phyloP scores from a whole-genome alignment of 2,888 invertebrate genomes.

The Apotomis betuletana region DNA sequence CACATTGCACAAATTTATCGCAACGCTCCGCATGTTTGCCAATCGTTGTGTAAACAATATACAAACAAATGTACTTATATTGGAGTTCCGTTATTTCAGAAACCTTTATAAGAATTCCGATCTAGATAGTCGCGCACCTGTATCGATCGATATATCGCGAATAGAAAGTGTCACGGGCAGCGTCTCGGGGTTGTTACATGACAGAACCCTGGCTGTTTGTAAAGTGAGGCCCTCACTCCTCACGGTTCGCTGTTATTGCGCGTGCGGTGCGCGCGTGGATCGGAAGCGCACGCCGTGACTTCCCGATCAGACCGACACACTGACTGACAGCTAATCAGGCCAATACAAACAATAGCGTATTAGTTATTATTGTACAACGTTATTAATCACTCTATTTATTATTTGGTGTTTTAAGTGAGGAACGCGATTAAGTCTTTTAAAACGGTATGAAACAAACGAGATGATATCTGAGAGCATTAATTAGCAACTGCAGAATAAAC shows the following conservation, averaged over 20 bases:
- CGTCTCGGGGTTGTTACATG: neutral
- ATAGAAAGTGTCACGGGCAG: neutral
- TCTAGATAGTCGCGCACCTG: neutral
- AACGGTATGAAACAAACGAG: no score
- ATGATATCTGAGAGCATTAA: no score
- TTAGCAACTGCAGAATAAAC: no score
- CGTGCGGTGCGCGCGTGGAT: conserved; percentile 26
- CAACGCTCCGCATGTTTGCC: conserved; percentile 27
- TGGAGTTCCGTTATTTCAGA: conserved; percentile 21
- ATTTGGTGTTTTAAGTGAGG: neutral
- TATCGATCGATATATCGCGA: neutral
- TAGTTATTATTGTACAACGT: neutral
- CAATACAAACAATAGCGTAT: neutral
- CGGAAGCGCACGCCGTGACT: conserved; percentile 50
- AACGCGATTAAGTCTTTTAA: no score
- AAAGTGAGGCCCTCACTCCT: no score
- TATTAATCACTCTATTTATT: neutral
- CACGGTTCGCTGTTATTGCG: conserved; percentile 3
- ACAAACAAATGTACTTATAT: conserved; percentile 16
- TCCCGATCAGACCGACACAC: conserved; percentile 50
- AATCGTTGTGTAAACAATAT: conserved; percentile 35
- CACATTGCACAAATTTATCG: conserved; percentile 32
- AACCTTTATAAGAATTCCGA: neutral
- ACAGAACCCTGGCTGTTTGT: conserved; percentile 22
- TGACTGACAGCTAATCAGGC: conserved; percentile 38